phyloP scores from a whole-genome alignment of 2,797 vertebrate species.

The Mus minutoides region DNA sequence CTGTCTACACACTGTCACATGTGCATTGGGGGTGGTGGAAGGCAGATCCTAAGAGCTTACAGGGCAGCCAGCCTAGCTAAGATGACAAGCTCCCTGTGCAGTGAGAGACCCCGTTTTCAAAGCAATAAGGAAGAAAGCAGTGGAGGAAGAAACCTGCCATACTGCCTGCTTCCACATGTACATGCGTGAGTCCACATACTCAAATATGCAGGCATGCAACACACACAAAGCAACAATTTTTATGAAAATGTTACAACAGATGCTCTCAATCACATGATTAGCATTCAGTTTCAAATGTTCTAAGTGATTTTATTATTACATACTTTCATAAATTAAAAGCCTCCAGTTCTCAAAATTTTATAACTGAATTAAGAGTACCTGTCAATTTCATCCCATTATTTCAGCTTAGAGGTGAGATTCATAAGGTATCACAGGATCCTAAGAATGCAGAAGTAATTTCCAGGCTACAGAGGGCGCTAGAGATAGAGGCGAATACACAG shows the following conservation, averaged over 20 bases:
- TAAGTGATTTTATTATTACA: neutral
- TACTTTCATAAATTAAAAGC: slow-evolving; percentile 51
- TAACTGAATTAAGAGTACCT: slow-evolving; percentile 14
- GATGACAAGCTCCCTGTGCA: neutral
- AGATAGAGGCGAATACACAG: neutral
- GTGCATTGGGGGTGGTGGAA: neutral
- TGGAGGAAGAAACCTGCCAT: neutral
- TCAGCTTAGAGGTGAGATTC: slow-evolving; percentile 51
- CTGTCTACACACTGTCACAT: neutral
- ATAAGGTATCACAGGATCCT: neutral
- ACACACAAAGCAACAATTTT: neutral
- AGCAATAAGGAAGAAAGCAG: neutral
- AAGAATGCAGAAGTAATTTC: slow-evolving; percentile 36
- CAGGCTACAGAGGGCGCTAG: neutral
- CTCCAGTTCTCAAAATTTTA: slow-evolving; percentile 49
- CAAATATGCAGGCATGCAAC: neutral
- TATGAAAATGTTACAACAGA: neutral
- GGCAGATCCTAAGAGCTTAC: neutral
- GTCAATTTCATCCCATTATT: slow-evolving; percentile 26
- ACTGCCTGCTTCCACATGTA: neutral
- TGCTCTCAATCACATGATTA: neutral
- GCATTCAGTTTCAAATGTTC: slow-evolving; percentile 16
- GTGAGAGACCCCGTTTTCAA: neutral
- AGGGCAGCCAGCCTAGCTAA: neutral
- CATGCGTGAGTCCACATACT: neutral